Evolutionary conservation across 2,797 vertebrate species (phyloP).

Genomic region (Bryconaethiops microstoma): DNA sequence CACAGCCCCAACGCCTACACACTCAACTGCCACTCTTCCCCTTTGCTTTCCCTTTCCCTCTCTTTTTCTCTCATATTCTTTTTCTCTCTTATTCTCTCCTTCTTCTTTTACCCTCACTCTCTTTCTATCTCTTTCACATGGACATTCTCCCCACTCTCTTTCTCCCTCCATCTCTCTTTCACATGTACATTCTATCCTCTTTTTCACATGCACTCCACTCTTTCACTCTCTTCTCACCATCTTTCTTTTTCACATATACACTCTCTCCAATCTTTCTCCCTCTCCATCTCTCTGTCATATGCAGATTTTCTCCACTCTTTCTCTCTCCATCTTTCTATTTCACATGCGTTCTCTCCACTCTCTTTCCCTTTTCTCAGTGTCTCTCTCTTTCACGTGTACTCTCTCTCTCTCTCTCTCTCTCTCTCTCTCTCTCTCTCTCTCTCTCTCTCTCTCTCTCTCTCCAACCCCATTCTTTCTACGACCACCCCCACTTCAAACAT

Average conservation of each 20-base stretch:
- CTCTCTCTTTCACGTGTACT: neutral
- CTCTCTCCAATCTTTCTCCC: neutral
- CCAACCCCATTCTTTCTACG: no score
- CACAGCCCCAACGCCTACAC: slow-evolving; percentile 57
- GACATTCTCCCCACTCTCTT: neutral
- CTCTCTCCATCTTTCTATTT: neutral
- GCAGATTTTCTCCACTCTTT: no score
- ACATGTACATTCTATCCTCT: neutral
- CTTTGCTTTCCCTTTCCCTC: slow-evolving; percentile 14
- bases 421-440: no score
- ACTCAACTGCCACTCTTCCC: slow-evolving; percentile 36
- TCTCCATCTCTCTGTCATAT: neutral
- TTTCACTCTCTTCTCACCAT: no score
- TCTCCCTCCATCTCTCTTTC: neutral
- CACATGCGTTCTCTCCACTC: no score
- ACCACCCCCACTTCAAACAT: no score
- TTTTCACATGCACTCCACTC: no score
- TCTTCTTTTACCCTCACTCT: neutral
- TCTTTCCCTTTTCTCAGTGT: slow-evolving; percentile 1
- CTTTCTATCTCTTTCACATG: neutral
- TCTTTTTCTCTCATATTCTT: slow-evolving; percentile 18
- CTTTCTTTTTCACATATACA: neutral
- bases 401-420: no score
- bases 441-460: no score
- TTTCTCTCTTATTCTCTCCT: neutral